Conservation (phyloP, 1,140 invertebrate genomes). For the Melipona quadrifasciata region DNA sequence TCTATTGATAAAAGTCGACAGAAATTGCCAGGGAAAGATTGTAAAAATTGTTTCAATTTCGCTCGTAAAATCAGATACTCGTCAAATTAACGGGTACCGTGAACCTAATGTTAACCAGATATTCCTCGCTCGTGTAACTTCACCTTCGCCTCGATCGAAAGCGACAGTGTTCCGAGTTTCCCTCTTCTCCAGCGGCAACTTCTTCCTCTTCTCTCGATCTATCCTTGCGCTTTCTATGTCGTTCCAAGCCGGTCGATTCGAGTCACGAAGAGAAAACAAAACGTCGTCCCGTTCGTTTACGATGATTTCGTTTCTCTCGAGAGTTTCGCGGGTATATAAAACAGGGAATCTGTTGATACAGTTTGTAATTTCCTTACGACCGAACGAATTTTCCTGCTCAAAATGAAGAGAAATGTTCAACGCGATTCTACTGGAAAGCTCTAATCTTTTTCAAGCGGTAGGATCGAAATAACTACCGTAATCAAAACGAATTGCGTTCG, state of each 20-base stretch:
- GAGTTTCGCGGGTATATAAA: not conserved
- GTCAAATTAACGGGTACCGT: too few species aligned
- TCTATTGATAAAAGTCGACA: too few species aligned
- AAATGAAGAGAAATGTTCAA: too few species aligned
- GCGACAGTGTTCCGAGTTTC: slow-evolving; percentile 37
- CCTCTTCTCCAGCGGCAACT: not conserved
- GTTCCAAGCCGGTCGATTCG: not conserved
- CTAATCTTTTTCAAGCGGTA: not conserved
- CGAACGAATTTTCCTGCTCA: too few species aligned
- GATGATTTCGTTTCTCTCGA: not conserved
- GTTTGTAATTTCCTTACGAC: not conserved
- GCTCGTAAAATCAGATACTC: too few species aligned
- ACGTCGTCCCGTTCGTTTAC: not conserved
- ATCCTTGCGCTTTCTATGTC: slow-evolving; percentile 7
- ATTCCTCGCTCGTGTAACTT: slow-evolving; percentile 17
- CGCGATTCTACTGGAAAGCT: not conserved
- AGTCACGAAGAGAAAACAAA: slow-evolving; percentile 10
- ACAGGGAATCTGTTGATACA: not conserved
- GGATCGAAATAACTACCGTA: not conserved
- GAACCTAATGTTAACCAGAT: not conserved
- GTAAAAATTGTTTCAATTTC: too few species aligned
- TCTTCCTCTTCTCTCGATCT: not conserved
- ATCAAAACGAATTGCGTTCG: too few species aligned
- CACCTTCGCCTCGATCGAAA: slow-evolving; percentile 27
- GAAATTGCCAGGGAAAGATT: too few species aligned